Evolutionary conservation across 2,888 invertebrate genomes (phyloP).

Genomic region (Campoplex nolae): DNA sequence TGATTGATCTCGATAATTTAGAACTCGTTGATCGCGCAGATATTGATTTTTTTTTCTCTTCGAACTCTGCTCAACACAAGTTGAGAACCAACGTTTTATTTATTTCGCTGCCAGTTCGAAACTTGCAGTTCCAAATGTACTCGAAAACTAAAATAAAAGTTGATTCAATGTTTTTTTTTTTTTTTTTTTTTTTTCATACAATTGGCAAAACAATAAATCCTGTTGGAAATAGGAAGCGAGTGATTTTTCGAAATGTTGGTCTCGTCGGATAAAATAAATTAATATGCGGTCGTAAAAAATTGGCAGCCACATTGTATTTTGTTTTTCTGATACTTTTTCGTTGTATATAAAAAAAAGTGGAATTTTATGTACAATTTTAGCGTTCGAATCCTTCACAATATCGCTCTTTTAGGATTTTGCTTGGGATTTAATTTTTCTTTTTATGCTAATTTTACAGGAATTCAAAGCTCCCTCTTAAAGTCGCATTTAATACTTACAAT

Average conservation of each 20-base stretch:
- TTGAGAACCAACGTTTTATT: background rate
- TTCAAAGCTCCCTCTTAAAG: background rate
- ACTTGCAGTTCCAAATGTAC: too few relatives aligned
- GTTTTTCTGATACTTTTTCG: background rate
- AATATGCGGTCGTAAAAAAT: constrained; percentile 2
- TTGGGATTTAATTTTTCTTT: background rate
- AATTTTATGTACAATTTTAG: constrained; percentile 12
- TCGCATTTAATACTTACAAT: constrained; percentile 19
- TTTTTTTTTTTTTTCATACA: background rate
- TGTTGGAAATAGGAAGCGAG: background rate
- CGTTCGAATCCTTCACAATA: background rate
- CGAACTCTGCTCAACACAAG: constrained; percentile 4
- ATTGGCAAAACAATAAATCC: background rate
- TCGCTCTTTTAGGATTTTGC: background rate
- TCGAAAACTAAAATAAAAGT: background rate
- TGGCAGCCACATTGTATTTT: background rate
- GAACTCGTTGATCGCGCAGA: constrained; percentile 15
- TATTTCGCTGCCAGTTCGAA: constrained; percentile 11
- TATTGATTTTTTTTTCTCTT: background rate
- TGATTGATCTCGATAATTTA: constrained; percentile 2
- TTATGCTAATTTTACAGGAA: background rate
- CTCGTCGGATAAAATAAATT: background rate
- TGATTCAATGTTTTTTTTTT: background rate
- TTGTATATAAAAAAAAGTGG: background rate
- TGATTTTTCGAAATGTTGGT: background rate